Evolutionary conservation across 2,888 invertebrate genomes (phyloP).

Genomic region (Norana najaformis): DNA sequence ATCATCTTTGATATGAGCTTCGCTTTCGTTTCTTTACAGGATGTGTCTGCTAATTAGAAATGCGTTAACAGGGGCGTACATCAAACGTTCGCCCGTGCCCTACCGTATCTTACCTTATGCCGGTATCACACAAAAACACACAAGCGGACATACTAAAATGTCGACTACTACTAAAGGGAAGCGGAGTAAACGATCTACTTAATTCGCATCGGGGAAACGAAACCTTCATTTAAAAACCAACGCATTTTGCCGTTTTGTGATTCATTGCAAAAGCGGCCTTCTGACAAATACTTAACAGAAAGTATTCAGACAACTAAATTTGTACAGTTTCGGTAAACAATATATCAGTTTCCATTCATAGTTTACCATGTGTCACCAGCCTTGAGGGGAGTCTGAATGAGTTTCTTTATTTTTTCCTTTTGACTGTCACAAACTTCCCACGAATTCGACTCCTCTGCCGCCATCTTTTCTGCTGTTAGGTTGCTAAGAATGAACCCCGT

Average conservation of each 20-base stretch:
- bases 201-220: background rate
- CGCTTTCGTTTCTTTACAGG: background rate
- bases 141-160: background rate
- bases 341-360: background rate
- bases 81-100: background rate
- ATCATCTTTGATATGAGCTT: background rate
- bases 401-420: slow-evolving; percentile 54
- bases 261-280: background rate
- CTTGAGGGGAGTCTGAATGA: slow-evolving; percentile 53
- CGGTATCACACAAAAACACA: background rate
- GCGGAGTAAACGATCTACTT: background rate
- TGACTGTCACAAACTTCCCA: slow-evolving; percentile 57
- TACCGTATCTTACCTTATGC: background rate
- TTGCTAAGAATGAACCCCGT: background rate
- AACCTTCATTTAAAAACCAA: background rate
- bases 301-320: background rate
- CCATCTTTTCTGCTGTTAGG: slow-evolving; percentile 44
- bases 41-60: background rate
- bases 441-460: slow-evolving; percentile 51
- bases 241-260: slow-evolving; percentile 2
- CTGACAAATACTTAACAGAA: background rate
- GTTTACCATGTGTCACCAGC: slow-evolving; percentile 61
- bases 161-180: background rate
- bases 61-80: background rate
- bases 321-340: background rate